Conservation (phyloP, 1,140 invertebrate genomes). For the Trichonephila clavipes region DNA sequence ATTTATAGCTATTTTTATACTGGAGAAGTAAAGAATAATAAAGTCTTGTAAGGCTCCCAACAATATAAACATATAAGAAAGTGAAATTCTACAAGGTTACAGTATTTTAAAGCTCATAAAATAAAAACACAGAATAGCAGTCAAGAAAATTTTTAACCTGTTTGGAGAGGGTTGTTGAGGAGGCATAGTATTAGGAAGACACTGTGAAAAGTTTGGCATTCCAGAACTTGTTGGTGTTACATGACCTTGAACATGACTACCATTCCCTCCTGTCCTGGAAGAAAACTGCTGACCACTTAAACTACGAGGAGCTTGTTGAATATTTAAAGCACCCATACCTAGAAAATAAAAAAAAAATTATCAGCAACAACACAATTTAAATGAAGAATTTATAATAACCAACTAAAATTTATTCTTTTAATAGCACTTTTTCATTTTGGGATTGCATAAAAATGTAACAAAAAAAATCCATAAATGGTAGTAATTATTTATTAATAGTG, state of each 20-base stretch:
- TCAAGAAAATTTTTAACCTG: constrained; percentile 78
- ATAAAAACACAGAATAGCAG: neutral
- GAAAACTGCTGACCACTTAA: constrained; percentile 77
- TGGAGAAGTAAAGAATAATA: no score
- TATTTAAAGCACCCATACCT: constrained; percentile 73
- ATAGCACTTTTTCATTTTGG: no score
- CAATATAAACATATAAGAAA: no score
- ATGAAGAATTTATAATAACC: no score
- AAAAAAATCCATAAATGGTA: no score
- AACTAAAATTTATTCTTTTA: no score
- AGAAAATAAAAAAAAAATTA: neutral
- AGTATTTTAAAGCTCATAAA: neutral
- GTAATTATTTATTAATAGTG: no score
- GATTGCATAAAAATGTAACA: no score
- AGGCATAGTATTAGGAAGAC: constrained; percentile 78
- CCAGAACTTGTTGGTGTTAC: constrained; percentile 81
- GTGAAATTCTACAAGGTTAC: no score
- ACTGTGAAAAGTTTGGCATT: constrained; percentile 79
- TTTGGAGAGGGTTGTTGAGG: constrained; percentile 81
- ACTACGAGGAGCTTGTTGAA: constrained; percentile 77
- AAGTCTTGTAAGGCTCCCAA: no score
- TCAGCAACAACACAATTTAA: neutral
- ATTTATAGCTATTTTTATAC: no score
- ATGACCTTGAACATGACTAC: constrained; percentile 78
- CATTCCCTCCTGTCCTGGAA: constrained; percentile 68